These are phyloP conservation scores for Philypnodon macrostomus DNA, from an alignment of 2,797 vertebrate species.

Conservation along the genomic window DNA sequence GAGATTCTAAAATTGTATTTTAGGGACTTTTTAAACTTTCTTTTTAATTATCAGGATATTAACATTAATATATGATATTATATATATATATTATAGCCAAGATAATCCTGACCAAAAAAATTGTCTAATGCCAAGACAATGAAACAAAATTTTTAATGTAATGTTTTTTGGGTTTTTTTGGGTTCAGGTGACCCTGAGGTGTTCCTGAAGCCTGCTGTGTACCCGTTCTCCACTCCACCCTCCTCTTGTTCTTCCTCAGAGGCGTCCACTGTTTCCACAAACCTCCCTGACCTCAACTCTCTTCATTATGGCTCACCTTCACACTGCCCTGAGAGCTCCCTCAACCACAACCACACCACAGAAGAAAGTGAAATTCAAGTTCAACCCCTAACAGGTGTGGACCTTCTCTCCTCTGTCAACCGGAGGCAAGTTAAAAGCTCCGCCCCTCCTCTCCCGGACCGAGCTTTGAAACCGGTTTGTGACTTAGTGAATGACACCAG, in stretches of 20 bases:
- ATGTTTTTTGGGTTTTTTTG: no score
- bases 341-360: slow-evolving; percentile 25
- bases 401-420: slow-evolving; percentile 91
- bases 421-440: slow-evolving; percentile 69
- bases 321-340: slow-evolving; percentile 31
- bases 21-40: no score
- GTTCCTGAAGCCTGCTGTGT: slow-evolving; percentile 60
- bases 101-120: no score
- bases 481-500: slow-evolving; percentile 90
- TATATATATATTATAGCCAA: no score
- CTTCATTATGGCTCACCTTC: slow-evolving; percentile 67
- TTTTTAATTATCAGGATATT: no score
- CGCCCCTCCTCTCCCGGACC: slow-evolving; percentile 74
- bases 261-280: slow-evolving; percentile 42
- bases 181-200: no score
- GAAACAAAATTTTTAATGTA: no score
- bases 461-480: slow-evolving; percentile 85
- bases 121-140: no score
- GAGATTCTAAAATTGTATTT: no score
- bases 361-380: slow-evolving; percentile 67
- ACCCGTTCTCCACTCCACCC: slow-evolving; percentile 65
- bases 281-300: slow-evolving; percentile 70
- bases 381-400: slow-evolving; percentile 83
- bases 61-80: no score
- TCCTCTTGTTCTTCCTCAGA: slow-evolving; percentile 69